Conservation (phyloP, 2,797 vertebrate genomes). For the Crenuchus spilurus region DNA sequence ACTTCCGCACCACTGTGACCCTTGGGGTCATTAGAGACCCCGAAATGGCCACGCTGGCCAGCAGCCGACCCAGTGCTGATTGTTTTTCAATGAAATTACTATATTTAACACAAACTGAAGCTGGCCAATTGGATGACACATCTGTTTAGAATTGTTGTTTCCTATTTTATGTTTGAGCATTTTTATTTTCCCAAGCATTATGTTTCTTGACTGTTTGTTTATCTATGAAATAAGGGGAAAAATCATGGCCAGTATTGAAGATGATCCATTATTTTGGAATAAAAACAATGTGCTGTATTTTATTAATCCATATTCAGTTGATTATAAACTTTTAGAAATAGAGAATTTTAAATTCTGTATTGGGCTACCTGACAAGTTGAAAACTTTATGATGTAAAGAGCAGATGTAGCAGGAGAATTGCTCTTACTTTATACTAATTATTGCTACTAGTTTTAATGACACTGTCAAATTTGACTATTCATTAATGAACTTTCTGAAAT, state of each 20-base stretch:
- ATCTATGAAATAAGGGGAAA: conserved; percentile 58
- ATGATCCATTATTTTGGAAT: background rate
- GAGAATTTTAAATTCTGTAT: no score
- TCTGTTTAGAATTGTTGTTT: conserved; percentile 75
- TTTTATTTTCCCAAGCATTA: conserved; percentile 41
- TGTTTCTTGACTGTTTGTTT: conserved; percentile 46
- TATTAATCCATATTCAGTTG: no score
- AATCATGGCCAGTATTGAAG: background rate
- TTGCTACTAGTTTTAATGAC: no score
- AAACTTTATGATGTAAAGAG: no score
- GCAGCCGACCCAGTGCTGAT: conserved; percentile 69
- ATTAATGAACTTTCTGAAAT: no score
- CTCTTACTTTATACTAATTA: no score
- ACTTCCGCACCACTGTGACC: conserved; percentile 73
- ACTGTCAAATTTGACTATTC: no score
- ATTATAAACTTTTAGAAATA: no score
- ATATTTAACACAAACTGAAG: conserved; percentile 76
- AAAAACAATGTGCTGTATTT: no score
- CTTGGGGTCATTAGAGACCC: conserved; percentile 72
- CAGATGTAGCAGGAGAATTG: no score
- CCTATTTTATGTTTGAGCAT: conserved; percentile 69
- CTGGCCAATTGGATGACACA: conserved; percentile 70
- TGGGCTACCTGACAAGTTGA: no score
- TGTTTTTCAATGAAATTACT: conserved; percentile 79
- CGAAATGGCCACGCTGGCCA: conserved; percentile 71